A percentile compares a stretch with the other conserved stretches of the same genome.
Conservation (phyloP, 2,888 invertebrate genomes). For the Rugalucina vietnamica region DNA sequence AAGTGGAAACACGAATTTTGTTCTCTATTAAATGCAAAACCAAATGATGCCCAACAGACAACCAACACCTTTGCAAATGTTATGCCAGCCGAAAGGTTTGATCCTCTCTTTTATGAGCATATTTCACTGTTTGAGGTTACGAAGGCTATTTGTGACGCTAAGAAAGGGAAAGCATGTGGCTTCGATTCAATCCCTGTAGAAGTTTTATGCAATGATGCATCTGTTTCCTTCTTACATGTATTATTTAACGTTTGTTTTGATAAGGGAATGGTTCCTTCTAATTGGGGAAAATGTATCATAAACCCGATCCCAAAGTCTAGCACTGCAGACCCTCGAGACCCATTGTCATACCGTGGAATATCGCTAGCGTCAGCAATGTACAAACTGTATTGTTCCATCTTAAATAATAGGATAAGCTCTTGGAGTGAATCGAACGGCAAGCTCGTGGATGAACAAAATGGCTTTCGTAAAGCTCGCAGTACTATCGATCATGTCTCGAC, state of each 20-base stretch:
- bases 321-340: slow-evolving; percentile 14
- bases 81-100: too few relatives aligned
- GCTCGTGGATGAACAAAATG: slow-evolving; percentile 7
- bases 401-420: slow-evolving; percentile 1
- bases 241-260: slow-evolving; percentile 16
- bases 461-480: background rate
- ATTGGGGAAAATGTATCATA: slow-evolving; percentile 23
- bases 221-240: slow-evolving; percentile 19
- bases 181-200: slow-evolving; percentile 14
- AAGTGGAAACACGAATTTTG: slow-evolving; percentile 7
- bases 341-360: slow-evolving; percentile 26
- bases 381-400: slow-evolving; percentile 16
- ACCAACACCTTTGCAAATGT: too few relatives aligned
- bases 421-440: slow-evolving; percentile 15
- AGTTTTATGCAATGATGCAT: slow-evolving; percentile 9
- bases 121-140: slow-evolving; percentile 21
- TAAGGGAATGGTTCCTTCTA: slow-evolving; percentile 2
- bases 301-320: slow-evolving; percentile 26
- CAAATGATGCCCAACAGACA: too few relatives aligned
- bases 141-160: slow-evolving; percentile 11
- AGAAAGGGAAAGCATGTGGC: slow-evolving; percentile 17
- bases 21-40: background rate
- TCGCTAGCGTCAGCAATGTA: slow-evolving; percentile 24
- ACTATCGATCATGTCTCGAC: background rate
- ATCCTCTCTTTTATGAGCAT: background rate